A percentile compares a stretch with the other conserved stretches of the same genome.
phyloP scores from a whole-genome alignment of 2,888 invertebrate genomes.

The Macrophya alboannulata region DNA sequence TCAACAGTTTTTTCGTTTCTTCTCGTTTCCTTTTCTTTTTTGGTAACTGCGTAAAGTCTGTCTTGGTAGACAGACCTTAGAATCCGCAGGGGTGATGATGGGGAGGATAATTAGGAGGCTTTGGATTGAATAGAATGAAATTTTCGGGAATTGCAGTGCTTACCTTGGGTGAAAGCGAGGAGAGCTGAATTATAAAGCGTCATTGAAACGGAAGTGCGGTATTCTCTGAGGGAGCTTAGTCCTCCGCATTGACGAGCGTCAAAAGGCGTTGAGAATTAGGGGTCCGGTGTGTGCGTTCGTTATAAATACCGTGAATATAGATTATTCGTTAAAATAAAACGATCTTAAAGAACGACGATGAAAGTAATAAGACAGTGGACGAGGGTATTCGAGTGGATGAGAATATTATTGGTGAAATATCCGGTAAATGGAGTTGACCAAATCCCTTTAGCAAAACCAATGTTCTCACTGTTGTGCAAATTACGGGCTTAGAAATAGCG shows the following conservation, averaged over 20 bases:
- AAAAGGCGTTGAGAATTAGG: background rate
- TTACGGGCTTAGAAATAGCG: background rate
- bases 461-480: background rate
- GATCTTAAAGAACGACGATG: background rate
- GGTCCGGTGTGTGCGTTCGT: background rate
- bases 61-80: background rate
- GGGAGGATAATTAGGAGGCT: conserved; percentile 33
- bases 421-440: background rate
- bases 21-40: background rate
- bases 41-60: background rate
- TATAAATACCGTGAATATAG: background rate
- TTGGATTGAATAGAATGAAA: background rate
- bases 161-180: background rate
- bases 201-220: conserved; percentile 27
- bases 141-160: conserved; percentile 9
- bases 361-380: background rate
- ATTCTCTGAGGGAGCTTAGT: background rate
- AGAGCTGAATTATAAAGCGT: conserved; percentile 16
- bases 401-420: background rate
- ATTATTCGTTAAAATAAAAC: background rate
- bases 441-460: background rate
- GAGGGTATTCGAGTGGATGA: background rate
- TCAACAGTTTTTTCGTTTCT: background rate
- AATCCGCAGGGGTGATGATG: background rate
- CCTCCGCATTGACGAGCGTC: conserved; percentile 1